Base-by-base conservation (phyloP, 2,797 vertebrate species). In the Poecilia picta region DNA sequence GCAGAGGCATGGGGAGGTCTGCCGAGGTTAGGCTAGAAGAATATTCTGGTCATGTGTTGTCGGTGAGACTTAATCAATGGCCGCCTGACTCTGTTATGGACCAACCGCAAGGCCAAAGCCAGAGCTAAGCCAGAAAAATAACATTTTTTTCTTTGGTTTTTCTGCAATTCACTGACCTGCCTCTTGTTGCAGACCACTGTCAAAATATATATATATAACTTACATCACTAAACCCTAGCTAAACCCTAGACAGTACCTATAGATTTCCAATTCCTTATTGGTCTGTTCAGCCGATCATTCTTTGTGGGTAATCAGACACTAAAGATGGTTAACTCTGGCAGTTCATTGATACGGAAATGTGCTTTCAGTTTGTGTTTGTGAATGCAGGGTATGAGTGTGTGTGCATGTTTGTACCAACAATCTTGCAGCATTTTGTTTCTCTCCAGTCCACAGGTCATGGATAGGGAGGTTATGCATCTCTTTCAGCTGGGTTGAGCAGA, bases 401-500 rank as follows among this genome's bases (percentile, higher is more conserved):
- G 68, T 76, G 12, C 41, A 2, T 82, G 25, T 74, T 75, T 81
- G 36, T 68, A 25, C 73, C 23, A 73, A 76, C 73, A 16, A 70
- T 81, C 57, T 79, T 78, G 78, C 79, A 66, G 85, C 82, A 62
- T 88, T 84, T 79, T 45, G 20, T 86, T 85, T 86, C 85, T 84
- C 85, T 87, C 80, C 85, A 82, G 86, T 86, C 85, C 75, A 77
- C 88, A 57, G 91, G 85, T 88, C 83, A 86, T 87, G 88, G 90
- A 91, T 86, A 91, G 88, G 62, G 88, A 89, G 91, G 87, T 83
- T 89, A 76, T 88, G 89, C 91, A 82, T 92, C 85, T 88, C 89
- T 94, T 89, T 94, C 89, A 90, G 90, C 87, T 81, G 90, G 86
- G 90, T 89, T 92, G 90, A 95, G 90, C 91, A 94, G 89, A 89